Conservation (phyloP, 2,888 invertebrate species). For the Rhabditophanes sp. region DNA sequence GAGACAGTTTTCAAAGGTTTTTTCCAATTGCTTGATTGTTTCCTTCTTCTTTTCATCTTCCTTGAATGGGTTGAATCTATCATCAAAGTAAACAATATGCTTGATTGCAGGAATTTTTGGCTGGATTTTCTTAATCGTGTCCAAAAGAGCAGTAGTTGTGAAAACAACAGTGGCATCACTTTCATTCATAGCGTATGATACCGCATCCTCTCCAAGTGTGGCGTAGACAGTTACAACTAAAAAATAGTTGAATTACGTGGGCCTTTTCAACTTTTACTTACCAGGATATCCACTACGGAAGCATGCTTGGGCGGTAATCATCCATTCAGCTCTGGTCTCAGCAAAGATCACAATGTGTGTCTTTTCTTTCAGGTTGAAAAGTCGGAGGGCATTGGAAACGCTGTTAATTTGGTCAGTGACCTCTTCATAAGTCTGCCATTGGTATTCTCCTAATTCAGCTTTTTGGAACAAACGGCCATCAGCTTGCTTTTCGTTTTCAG, state of each 20-base stretch:
- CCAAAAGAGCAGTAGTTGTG: conserved; percentile 76
- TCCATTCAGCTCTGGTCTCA: conserved; percentile 94
- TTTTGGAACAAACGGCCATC: conserved; percentile 90
- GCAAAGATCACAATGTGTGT: conserved; percentile 71
- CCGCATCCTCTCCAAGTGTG: conserved; percentile 85
- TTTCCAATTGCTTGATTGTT: too few species aligned
- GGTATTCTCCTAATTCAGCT: conserved; percentile 50
- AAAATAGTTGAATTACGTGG: too few species aligned
- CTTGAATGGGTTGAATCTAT: conserved; percentile 9
- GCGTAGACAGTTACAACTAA: conserved; percentile 87
- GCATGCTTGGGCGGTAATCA: conserved; percentile 83
- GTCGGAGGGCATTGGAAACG: conserved; percentile 69
- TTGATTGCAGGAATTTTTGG: conserved; percentile 58
- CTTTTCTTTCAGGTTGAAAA: conserved; percentile 52
- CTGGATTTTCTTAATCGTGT: too few species aligned
- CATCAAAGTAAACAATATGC: conserved; percentile 32
- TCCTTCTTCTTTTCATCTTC: conserved; percentile 7
- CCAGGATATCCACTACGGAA: conserved; percentile 79
- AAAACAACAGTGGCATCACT: conserved; percentile 82
- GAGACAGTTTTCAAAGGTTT: too few species aligned
- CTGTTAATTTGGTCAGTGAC: conserved; percentile 57
- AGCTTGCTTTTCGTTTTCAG: conserved; percentile 80
- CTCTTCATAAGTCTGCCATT: conserved; percentile 24
- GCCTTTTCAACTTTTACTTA: conserved; percentile 43
- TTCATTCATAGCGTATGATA: conserved; percentile 87